These are phyloP conservation scores for Bimastos eiseni DNA, from an alignment of 2,888 invertebrate genomes.

Conservation along the genomic window DNA sequence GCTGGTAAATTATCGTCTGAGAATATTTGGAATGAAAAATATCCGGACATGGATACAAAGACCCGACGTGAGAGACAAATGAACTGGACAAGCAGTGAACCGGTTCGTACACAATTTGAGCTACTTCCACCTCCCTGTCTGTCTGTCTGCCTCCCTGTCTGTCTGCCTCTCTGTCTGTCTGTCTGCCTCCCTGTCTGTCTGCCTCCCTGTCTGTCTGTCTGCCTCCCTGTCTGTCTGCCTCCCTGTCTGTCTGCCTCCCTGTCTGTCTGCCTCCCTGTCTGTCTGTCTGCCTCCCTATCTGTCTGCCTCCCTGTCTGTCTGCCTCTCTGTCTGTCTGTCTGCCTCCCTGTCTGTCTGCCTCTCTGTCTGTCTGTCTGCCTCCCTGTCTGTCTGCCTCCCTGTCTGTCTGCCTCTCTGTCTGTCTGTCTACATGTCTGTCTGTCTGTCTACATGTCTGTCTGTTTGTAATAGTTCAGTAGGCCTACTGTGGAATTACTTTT, in stretches of 20 bases:
- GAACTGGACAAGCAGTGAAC: not conserved
- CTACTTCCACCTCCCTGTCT: not conserved
- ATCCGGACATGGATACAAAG: not conserved
- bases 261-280: no score
- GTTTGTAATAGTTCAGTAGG: not conserved
- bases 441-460: not conserved
- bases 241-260: no score
- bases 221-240: not conserved
- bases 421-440: no score
- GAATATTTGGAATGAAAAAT: not conserved
- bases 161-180: not conserved
- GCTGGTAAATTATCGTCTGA: slow-evolving; percentile 22
- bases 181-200: not conserved
- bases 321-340: no score
- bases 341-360: no score
- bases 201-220: not conserved
- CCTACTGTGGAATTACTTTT: not conserved
- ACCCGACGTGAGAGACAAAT: not conserved
- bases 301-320: no score
- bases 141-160: not conserved
- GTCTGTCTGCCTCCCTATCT: no score
- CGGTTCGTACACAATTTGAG: not conserved
- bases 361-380: no score
- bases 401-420: no score
- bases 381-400: no score